Evolutionary conservation across 1,140 invertebrate species (phyloP), one percentile per base, ranked within the genome.

Genomic region (Lordiphosa stackelbergi): DNA sequence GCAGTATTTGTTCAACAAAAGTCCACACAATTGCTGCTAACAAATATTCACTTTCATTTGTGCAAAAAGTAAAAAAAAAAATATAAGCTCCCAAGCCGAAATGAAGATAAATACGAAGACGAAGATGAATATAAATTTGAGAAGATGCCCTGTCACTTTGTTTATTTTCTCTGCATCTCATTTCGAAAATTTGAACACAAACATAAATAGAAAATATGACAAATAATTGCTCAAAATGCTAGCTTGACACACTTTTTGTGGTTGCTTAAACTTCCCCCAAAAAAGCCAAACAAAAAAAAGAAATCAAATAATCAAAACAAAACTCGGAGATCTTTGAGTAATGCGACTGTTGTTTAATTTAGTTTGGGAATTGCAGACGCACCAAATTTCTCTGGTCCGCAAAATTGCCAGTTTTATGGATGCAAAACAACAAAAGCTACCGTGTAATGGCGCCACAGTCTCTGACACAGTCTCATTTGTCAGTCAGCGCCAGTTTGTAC

Each of bases 181-280:
- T 77, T 77, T 77, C 31, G 49, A 59, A 68, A 68, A 46, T 46
- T 46, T 56, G 64, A 61, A 56, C 40, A 31, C 24, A 69, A 59
- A 70, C 41, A 61, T 48, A 70, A 70, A 70, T 70, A 70, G 61
- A 79, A 81, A 81, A 81, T 81, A 69, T 69, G 78, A 73, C 77
- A 81, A 83, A 81, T 84, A 81, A 83, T 81, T 69, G 56, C 68
- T 75, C 52, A 56, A 81, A 81, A 75, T 65, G 48, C 68, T 62
- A 64, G 71, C 72, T 83, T 83, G 78, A 81, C 77, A 83, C 73
- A 81, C 73, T 73, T 83, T 63, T 28, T 37, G 46, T 36, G 46
- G 48, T 43, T 47, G 52, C 34, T 43, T 42, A 45, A 36, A 56
- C 8, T 40, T 49, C 58, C 46, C 46, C 56, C 58, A 51, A 13